Evolutionary conservation across 2,113 vertebrate genomes (phyloP).

Genomic region (Indri indri): DNA sequence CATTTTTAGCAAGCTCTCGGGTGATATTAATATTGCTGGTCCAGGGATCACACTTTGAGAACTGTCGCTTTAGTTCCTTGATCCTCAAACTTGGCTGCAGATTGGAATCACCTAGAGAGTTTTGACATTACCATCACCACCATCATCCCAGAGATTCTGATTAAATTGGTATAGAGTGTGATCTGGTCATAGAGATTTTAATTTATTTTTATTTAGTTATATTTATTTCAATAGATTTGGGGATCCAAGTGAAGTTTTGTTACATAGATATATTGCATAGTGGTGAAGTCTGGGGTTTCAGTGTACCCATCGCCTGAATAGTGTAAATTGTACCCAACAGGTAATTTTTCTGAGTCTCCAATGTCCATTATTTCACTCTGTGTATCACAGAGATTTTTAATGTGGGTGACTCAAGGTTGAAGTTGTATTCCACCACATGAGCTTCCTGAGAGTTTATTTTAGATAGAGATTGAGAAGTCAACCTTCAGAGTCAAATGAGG

Average conservation of each 20-base stretch:
- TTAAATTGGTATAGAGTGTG: background rate
- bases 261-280: too few species aligned
- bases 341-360: too few species aligned
- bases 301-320: too few species aligned
- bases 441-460: background rate
- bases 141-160: background rate
- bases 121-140: background rate
- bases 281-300: too few species aligned
- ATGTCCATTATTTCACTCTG: too few species aligned
- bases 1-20: background rate
- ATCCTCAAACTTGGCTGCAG: background rate
- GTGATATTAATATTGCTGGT: background rate
- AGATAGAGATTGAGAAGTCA: background rate
- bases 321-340: too few species aligned
- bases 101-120: background rate
- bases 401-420: background rate
- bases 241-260: too few species aligned
- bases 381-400: background rate
- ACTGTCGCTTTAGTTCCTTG: background rate
- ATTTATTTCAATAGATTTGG: too few species aligned
- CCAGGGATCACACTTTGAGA: background rate
- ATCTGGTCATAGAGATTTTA: background rate
- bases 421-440: background rate
- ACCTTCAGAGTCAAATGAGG: background rate
- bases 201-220: too few species aligned